Percentiles rank a stretch among this genome's conserved stretches.
Conservation (phyloP, 1,140 invertebrate genomes). For the Charaxes varanes region DNA sequence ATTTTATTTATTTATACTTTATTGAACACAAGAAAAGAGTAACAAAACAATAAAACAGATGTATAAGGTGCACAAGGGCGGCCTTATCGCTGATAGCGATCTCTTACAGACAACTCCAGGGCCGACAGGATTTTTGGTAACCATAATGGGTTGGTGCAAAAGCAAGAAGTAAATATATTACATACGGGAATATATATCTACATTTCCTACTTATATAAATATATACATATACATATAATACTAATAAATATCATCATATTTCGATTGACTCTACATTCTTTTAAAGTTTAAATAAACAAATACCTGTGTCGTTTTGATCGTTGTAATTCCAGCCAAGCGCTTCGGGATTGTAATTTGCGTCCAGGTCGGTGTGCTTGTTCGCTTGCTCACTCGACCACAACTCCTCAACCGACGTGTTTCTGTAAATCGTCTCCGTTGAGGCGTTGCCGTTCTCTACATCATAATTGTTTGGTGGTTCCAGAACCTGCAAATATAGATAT, state of each 20-base stretch:
- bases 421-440: slow-evolving; percentile 50
- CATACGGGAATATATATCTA: neutral
- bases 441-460: slow-evolving; percentile 52
- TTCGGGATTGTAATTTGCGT: slow-evolving; percentile 18
- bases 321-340: slow-evolving; percentile 25
- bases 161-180: neutral
- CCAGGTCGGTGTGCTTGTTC: slow-evolving; percentile 1
- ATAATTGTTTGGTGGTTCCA: slow-evolving; percentile 41
- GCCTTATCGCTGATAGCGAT: too few relatives aligned
- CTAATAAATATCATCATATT: too few relatives aligned
- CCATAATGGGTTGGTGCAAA: too few relatives aligned
- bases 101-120: too few relatives aligned
- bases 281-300: neutral
- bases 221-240: too few relatives aligned
- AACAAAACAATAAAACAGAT: too few relatives aligned
- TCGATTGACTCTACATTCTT: too few relatives aligned
- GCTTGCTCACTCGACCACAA: slow-evolving; percentile 29
- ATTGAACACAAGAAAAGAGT: too few relatives aligned
- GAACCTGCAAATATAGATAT: slow-evolving; percentile 27
- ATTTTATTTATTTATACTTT: too few relatives aligned
- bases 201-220: too few relatives aligned
- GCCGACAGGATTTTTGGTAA: too few relatives aligned
- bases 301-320: slow-evolving; percentile 13
- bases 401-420: slow-evolving; percentile 36
- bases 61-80: too few relatives aligned